These are phyloP conservation scores for Lepilemur septentrionalis DNA, from an alignment of 2,797 vertebrate genomes.

Conservation along the genomic window DNA sequence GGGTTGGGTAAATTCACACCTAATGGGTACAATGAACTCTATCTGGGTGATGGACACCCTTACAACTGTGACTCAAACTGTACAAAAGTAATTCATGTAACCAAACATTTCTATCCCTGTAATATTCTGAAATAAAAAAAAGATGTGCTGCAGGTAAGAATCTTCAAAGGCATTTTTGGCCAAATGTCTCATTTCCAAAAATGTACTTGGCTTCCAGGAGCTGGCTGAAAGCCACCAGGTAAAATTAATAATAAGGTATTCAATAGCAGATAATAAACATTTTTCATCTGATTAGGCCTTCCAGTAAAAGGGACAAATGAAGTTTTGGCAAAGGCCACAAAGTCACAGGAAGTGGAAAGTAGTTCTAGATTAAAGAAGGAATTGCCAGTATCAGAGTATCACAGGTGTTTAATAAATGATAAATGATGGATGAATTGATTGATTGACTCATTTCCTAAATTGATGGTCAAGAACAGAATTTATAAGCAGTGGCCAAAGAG, in stretches of 20 bases:
- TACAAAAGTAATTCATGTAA: too few relatives aligned
- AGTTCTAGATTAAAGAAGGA: background rate
- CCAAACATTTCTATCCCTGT: too few relatives aligned
- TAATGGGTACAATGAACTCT: too few relatives aligned
- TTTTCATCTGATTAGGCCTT: background rate
- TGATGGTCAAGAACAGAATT: background rate
- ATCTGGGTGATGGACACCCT: too few relatives aligned
- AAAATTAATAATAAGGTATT: background rate
- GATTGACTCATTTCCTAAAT: background rate
- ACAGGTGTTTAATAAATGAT: background rate
- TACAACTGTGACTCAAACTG: too few relatives aligned
- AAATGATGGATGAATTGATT: background rate
- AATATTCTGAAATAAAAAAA: too few relatives aligned
- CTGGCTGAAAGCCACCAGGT: background rate
- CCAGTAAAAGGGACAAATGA: background rate
- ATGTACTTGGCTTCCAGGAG: background rate
- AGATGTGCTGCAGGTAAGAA: background rate
- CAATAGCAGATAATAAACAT: background rate
- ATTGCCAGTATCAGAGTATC: background rate
- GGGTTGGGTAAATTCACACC: too few relatives aligned
- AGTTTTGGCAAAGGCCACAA: background rate
- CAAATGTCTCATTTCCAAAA: conserved; percentile 2
- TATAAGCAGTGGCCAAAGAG: background rate
- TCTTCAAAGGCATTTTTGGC: background rate
- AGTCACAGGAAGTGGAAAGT: background rate